Evolutionary conservation across 2,888 invertebrate species (phyloP).

Genomic region (Zele albiditarsus): DNA sequence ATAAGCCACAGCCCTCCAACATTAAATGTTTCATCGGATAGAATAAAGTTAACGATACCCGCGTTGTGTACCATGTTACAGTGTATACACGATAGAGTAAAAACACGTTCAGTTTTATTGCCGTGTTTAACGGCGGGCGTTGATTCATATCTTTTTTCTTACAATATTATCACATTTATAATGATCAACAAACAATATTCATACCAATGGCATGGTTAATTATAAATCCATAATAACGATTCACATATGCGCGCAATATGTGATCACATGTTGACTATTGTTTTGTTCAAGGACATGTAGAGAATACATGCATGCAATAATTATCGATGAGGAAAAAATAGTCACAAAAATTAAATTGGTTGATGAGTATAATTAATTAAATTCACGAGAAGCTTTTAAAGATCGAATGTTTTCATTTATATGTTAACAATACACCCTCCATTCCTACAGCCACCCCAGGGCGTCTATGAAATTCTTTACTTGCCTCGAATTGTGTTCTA

Average conservation of each 20-base stretch:
- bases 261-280: no score
- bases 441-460: neutral
- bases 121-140: neutral
- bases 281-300: no score
- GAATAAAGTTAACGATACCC: neutral
- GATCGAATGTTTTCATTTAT: neutral
- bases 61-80: neutral
- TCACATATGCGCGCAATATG: no score
- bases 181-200: no score
- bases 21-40: slow-evolving; percentile 1
- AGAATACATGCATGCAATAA: no score
- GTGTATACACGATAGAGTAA: neutral
- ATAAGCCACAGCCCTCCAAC: neutral
- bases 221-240: no score
- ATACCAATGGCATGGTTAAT: no score
- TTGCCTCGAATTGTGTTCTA: neutral
- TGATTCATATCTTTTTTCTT: neutral
- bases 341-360: no score
- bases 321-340: no score
- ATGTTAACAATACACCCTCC: neutral
- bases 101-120: neutral
- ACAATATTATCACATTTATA: neutral
- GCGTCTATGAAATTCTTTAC: neutral
- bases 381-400: neutral
- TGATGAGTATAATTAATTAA: neutral